phyloP scores from a whole-genome alignment of 2,797 vertebrate species.

The Cichlasoma orientale region DNA sequence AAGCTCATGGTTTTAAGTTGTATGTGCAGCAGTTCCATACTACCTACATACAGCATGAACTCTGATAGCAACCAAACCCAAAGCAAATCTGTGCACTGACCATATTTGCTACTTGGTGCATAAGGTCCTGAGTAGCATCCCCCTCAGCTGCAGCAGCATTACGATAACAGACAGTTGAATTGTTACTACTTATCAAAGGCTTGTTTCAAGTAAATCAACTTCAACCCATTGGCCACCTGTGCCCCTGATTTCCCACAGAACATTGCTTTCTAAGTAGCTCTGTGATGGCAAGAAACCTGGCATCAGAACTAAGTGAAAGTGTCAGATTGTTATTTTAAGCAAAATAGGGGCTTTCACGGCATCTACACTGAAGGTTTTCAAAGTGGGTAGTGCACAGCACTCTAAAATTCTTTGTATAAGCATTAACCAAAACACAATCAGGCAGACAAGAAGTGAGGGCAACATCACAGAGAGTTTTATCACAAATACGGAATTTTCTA shows the following conservation, averaged over 20 bases:
- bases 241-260: neutral
- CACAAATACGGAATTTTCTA: neutral
- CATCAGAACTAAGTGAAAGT: conserved; percentile 6
- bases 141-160: neutral
- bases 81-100: neutral
- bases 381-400: neutral
- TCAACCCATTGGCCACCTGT: neutral
- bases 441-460: neutral
- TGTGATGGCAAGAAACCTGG: conserved; percentile 1
- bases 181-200: neutral
- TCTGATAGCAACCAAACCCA: neutral
- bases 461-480: rapidly evolving
- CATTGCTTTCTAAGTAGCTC: neutral
- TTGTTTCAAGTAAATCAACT: neutral
- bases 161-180: neutral
- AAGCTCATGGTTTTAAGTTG: neutral
- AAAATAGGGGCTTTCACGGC: neutral
- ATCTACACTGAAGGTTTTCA: neutral
- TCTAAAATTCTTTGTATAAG: neutral
- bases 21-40: neutral
- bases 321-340: conserved; percentile 8
- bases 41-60: neutral
- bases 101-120: neutral
- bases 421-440: neutral
- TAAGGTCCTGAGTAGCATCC: neutral